A percentile compares a stretch with the other conserved stretches of the same genome.
Conservation (phyloP, 2,113 vertebrate species). For the Calidris pugnax region DNA sequence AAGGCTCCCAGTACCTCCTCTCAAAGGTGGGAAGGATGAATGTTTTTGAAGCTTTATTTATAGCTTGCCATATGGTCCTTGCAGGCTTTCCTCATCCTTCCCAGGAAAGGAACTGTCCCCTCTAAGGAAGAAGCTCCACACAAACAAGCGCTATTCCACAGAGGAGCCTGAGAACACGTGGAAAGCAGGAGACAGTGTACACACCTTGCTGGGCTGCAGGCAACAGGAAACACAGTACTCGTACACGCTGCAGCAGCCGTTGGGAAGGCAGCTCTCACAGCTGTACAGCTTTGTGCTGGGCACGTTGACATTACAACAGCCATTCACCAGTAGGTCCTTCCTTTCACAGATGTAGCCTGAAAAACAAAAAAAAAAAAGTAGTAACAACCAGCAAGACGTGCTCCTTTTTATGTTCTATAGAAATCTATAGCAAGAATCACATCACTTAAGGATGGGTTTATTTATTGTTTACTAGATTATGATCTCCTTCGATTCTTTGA, state of each 20-base stretch:
- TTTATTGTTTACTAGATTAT: not conserved
- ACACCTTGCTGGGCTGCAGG: constrained; percentile 93
- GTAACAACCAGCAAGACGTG: not conserved
- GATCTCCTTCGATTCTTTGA: not conserved
- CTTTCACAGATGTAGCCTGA: constrained; percentile 97
- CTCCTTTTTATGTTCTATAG: rapidly evolving
- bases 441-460: not conserved
- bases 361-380: not conserved
- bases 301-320: constrained; percentile 87
- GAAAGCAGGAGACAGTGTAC: not conserved
- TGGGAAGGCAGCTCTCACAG: constrained; percentile 89
- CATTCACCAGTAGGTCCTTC: constrained; percentile 88
- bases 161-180: not conserved
- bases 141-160: not conserved
- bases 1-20: not conserved
- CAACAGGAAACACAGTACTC: constrained; percentile 97
- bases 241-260: constrained; percentile 91
- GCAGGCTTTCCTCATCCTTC: not conserved
- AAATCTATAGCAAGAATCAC: not conserved
- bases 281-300: constrained; percentile 83
- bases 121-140: not conserved
- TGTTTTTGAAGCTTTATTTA: not conserved
- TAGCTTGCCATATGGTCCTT: not conserved
- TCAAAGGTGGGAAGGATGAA: not conserved
- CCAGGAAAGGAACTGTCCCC: not conserved